Conservation (phyloP, 2,797 vertebrate genomes). For the Micropoecilia bifurca region DNA sequence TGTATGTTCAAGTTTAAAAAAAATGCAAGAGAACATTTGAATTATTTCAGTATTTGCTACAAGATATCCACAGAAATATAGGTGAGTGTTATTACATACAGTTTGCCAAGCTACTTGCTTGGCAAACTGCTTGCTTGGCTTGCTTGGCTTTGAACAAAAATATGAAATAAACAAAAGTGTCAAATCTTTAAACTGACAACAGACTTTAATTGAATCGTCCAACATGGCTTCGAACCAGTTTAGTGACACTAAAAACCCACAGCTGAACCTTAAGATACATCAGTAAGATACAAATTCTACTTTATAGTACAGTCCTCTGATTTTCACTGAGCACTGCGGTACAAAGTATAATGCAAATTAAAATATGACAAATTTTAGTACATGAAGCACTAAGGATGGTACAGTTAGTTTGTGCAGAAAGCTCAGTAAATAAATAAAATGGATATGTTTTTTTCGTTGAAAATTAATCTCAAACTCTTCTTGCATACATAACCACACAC, state of each 20-base stretch:
- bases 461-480: background rate
- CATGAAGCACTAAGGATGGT: background rate
- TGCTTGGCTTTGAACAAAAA: no score
- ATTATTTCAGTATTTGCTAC: background rate
- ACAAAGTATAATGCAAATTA: background rate
- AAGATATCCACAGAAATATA: background rate
- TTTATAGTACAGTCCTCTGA: background rate
- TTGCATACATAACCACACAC: background rate
- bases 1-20: background rate
- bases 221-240: background rate
- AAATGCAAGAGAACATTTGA: background rate
- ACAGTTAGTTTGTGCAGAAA: background rate
- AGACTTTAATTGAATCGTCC: background rate
- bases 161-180: background rate
- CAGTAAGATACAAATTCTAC: background rate
- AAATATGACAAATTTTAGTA: background rate
- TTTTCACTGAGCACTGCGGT: background rate
- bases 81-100: background rate
- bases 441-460: background rate
- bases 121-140: no score
- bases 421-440: background rate
- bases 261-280: background rate
- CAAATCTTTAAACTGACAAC: background rate
- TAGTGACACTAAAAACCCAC: background rate
- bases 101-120: background rate